A percentile compares a stretch with the other conserved stretches of the same genome.
These are phyloP conservation scores for Lysandra coridon DNA, from an alignment of 2,888 invertebrate species.

Conservation along the genomic window DNA sequence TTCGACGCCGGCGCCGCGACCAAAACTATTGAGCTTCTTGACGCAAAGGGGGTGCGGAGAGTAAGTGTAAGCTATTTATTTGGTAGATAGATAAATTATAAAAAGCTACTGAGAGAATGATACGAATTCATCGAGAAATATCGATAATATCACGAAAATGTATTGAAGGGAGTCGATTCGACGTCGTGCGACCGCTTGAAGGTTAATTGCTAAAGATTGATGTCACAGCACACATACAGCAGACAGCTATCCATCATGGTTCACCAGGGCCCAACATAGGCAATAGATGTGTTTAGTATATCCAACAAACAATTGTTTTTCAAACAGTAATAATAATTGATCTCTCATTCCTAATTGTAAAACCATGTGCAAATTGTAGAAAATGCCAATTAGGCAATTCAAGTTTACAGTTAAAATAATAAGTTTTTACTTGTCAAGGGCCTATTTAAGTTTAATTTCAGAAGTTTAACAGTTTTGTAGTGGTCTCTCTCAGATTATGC, in stretches of 20 bases:
- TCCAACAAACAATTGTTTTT: background rate
- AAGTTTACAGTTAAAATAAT: background rate
- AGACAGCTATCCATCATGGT: background rate
- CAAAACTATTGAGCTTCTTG: too few species aligned
- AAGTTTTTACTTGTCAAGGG: background rate
- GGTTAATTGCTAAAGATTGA: background rate
- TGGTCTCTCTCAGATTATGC: background rate
- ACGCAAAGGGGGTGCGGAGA: too few species aligned
- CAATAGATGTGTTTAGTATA: background rate
- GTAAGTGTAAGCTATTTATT: too few species aligned
- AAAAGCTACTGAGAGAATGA: too few species aligned
- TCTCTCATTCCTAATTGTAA: background rate
- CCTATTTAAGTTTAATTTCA: background rate
- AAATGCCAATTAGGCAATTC: background rate
- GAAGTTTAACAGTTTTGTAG: background rate
- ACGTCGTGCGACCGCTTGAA: background rate
- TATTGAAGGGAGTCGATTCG: background rate
- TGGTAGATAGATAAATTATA: too few species aligned
- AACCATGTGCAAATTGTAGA: background rate
- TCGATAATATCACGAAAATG: too few species aligned
- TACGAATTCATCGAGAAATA: too few species aligned
- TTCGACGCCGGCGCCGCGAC: too few species aligned
- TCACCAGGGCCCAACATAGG: background rate
- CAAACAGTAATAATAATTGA: background rate
- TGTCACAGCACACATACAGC: background rate